phyloP scores from a whole-genome alignment of 1,140 invertebrate species.

The Papilio dardanus region DNA sequence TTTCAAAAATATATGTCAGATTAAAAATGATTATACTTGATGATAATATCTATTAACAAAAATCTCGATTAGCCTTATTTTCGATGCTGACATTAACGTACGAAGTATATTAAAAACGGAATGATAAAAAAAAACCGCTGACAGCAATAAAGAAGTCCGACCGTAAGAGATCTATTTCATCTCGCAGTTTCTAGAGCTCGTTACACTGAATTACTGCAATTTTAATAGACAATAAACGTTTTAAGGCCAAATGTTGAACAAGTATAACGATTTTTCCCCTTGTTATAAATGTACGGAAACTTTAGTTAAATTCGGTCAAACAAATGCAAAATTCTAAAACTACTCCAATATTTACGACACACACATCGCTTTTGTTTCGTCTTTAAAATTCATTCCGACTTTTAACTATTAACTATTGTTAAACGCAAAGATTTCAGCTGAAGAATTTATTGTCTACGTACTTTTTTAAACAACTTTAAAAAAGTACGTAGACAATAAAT shows the following conservation, averaged over 20 bases:
- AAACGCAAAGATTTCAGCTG: neutral
- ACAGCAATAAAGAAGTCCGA: neutral
- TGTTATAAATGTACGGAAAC: neutral
- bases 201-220: constrained; percentile 4
- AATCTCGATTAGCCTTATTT: too few species aligned
- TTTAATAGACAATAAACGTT: constrained; percentile 11
- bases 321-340: neutral
- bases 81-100: neutral
- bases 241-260: neutral
- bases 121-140: neutral
- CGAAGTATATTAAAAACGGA: neutral
- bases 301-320: neutral
- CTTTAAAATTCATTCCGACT: neutral
- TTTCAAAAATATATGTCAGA: neutral
- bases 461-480: too few species aligned
- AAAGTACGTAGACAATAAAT: too few species aligned
- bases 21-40: too few species aligned
- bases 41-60: too few species aligned
- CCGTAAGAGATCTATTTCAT: constrained; percentile 7
- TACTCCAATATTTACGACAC: neutral
- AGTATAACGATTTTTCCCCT: neutral
- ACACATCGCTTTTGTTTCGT: neutral
- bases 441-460: too few species aligned
- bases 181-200: neutral
- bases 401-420: neutral